These are phyloP conservation scores for Cranoglanis bouderius DNA, from an alignment of 2,113 vertebrate species.

Conservation along the genomic window DNA sequence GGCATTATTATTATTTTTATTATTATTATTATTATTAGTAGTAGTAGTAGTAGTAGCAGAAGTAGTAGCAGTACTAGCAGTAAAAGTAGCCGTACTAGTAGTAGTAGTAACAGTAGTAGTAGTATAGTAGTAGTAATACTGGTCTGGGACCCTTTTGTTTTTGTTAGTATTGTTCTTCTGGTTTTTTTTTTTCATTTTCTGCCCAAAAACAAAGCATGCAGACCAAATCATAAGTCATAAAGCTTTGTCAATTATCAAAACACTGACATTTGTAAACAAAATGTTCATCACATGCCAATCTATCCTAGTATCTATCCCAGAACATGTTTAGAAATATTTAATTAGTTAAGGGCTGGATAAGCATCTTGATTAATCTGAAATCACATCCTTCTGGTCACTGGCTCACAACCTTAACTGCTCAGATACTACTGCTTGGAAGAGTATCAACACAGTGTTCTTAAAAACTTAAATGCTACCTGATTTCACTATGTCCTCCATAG, in stretches of 20 bases:
- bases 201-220: not conserved
- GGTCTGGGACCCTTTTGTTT: not conserved
- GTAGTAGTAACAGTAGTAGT: not conserved
- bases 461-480: slow-evolving; percentile 67
- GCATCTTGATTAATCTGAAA: not conserved
- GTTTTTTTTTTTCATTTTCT: not conserved
- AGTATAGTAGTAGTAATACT: not conserved
- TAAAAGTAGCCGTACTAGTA: not conserved
- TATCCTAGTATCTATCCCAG: not conserved
- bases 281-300: not conserved
- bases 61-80: not conserved
- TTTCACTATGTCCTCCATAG: slow-evolving; percentile 68
- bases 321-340: not conserved
- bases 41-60: not conserved
- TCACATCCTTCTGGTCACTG: not conserved
- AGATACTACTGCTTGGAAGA: not conserved
- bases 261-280: not conserved
- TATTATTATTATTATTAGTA: not conserved
- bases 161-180: not conserved
- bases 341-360: not conserved
- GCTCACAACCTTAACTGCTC: not conserved
- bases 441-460: not conserved
- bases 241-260: not conserved
- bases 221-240: not conserved
- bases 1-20: not conserved